Percentiles rank a stretch among this genome's conserved stretches.
Conservation (phyloP, 2,797 vertebrate species). For the Babyrousa celebensis region DNA sequence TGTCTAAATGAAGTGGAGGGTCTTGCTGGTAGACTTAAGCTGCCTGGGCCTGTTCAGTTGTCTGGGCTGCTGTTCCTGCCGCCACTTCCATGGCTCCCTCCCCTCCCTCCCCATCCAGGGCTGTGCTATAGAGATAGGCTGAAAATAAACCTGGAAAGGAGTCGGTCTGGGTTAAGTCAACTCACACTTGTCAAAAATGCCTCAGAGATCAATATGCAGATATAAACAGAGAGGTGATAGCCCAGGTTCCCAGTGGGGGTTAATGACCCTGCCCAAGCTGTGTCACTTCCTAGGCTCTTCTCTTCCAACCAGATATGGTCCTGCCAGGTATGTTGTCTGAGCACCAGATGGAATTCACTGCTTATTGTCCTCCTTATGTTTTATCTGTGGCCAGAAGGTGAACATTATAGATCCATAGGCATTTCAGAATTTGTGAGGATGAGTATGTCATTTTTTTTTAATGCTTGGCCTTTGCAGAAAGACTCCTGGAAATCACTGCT, state of each 20-base stretch:
- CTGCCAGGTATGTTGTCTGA: background rate
- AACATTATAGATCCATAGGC: background rate
- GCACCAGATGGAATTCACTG: background rate
- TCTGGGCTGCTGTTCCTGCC: background rate
- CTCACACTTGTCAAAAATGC: background rate
- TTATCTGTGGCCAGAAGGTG: slow-evolving; percentile 9
- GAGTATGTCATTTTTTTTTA: background rate
- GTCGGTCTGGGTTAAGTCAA: background rate
- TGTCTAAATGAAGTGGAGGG: background rate
- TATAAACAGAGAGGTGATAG: background rate
- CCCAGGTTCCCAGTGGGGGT: background rate
- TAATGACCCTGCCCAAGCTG: background rate
- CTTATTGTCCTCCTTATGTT: background rate
- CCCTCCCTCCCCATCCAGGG: background rate
- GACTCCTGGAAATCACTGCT: background rate
- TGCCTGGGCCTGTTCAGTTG: background rate
- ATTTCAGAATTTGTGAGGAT: slow-evolving; percentile 22
- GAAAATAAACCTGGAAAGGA: background rate
- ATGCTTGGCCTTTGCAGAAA: slow-evolving; percentile 20
- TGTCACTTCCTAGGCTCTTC: background rate
- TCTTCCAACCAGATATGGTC: background rate
- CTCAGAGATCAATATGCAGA: background rate
- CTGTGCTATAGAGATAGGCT: accelerated
- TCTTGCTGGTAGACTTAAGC: background rate
- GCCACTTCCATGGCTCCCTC: background rate